Percentiles rank a stretch among this genome's conserved stretches.
phyloP scores from a whole-genome alignment of 2,113 vertebrate species.

The Emydocephalus ijimae region DNA sequence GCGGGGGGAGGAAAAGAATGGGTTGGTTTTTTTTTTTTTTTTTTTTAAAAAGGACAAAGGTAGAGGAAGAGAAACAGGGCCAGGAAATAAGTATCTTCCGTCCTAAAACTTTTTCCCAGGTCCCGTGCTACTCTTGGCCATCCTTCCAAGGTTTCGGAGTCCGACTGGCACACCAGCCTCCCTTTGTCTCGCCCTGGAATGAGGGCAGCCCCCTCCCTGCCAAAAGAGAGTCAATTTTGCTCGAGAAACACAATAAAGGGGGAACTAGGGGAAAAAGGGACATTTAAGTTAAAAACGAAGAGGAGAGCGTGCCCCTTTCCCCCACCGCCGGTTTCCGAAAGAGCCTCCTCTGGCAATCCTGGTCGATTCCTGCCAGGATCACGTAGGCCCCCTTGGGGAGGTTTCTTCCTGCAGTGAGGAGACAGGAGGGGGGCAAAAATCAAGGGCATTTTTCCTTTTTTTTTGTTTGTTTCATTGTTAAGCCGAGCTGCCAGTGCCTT shows the following conservation, averaged over 20 bases:
- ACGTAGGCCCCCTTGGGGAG: not conserved
- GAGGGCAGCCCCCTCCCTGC: too few relatives aligned
- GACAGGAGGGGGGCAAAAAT: too few relatives aligned
- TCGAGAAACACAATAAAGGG: not conserved
- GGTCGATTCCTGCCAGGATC: not conserved
- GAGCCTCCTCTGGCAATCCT: constrained; percentile 18
- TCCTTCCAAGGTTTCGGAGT: not conserved
- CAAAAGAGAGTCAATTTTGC: not conserved
- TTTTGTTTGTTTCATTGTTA: not conserved
- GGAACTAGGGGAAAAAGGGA: too few relatives aligned
- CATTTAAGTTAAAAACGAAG: not conserved
- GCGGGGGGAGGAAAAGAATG: not conserved
- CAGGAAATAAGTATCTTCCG: not conserved
- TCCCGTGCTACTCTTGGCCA: not conserved
- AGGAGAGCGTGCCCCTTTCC: not conserved
- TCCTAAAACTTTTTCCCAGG: not conserved
- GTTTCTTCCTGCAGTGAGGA: not conserved
- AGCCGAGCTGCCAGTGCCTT: constrained; percentile 19
- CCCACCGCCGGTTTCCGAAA: constrained; percentile 35
- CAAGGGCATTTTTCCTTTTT: not conserved
- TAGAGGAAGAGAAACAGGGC: not conserved
- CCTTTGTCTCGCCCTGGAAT: not conserved
- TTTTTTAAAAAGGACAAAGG: not conserved
- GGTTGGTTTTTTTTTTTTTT: too few relatives aligned
- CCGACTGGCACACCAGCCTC: not conserved